Evolutionary conservation across 1,140 invertebrate species (phyloP).

Genomic region (Lordiphosa mommai): DNA sequence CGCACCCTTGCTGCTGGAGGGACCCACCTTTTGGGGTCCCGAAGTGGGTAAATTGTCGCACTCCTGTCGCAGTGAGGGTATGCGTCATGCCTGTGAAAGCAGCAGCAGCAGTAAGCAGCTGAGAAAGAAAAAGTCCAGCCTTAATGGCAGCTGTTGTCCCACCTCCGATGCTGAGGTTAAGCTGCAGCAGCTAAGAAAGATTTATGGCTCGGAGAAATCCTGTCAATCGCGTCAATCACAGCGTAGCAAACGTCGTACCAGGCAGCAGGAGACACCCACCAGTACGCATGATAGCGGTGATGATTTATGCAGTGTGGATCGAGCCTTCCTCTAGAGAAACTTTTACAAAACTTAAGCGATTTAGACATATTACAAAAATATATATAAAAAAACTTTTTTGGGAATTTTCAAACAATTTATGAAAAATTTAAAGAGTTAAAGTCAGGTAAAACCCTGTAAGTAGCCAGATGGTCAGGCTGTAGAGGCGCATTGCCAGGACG

Average conservation of each 20-base stretch:
- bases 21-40: constrained; percentile 70
- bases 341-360: constrained; percentile 1
- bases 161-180: constrained; percentile 34
- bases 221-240: constrained; percentile 55
- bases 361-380: constrained; percentile 20
- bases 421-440: constrained; percentile 1
- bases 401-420: no score
- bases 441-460: constrained; percentile 22
- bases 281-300: constrained; percentile 64
- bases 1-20: constrained; percentile 70
- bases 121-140: constrained; percentile 41
- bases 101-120: constrained; percentile 45
- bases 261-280: constrained; percentile 35
- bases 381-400: not conserved
- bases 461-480: constrained; percentile 57
- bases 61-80: constrained; percentile 55
- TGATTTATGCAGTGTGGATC: constrained; percentile 70
- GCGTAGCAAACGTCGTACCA: constrained; percentile 28
- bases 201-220: constrained; percentile 58
- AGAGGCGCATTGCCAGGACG: constrained; percentile 87
- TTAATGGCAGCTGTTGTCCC: constrained; percentile 21
- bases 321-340: constrained; percentile 61
- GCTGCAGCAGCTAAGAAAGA: constrained; percentile 62
- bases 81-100: constrained; percentile 58
- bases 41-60: constrained; percentile 71